A percentile compares a stretch with the other conserved stretches of the same genome.
Conservation (phyloP, 2,113 vertebrate genomes). For the Eurystomus gularis region DNA sequence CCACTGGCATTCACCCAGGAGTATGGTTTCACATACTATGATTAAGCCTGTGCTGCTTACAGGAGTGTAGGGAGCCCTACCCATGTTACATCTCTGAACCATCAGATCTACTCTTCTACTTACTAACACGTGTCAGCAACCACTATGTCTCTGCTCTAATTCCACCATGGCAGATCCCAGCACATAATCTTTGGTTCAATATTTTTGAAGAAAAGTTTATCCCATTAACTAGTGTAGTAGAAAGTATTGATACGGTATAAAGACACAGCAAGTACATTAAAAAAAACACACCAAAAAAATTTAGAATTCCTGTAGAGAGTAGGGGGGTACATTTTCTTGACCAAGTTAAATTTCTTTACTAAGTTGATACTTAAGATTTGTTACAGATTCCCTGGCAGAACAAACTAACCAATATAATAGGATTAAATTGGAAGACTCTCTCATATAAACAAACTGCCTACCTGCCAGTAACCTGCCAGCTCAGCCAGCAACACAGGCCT, state of each 20-base stretch:
- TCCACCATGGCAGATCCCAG: accelerated
- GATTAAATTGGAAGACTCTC: background rate
- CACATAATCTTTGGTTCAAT: background rate
- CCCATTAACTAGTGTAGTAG: accelerated
- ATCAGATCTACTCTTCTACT: background rate
- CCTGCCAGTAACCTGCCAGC: background rate
- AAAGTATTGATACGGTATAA: background rate
- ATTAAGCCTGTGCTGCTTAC: background rate
- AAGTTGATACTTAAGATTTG: background rate
- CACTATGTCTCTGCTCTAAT: background rate
- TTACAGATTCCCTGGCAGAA: background rate
- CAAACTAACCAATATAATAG: background rate
- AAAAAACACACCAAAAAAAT: background rate
- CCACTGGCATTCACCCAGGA: background rate
- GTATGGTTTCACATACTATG: accelerated
- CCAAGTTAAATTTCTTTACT: background rate
- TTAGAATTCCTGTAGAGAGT: background rate
- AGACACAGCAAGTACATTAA: background rate
- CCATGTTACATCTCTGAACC: accelerated
- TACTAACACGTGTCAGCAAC: background rate
- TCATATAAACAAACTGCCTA: background rate
- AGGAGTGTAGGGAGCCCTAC: background rate
- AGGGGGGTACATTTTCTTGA: background rate
- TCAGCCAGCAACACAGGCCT: background rate
- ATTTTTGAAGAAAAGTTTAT: background rate